Base-by-base conservation (phyloP, 2,113 vertebrate genomes). In the Heterotis niloticus region DNA sequence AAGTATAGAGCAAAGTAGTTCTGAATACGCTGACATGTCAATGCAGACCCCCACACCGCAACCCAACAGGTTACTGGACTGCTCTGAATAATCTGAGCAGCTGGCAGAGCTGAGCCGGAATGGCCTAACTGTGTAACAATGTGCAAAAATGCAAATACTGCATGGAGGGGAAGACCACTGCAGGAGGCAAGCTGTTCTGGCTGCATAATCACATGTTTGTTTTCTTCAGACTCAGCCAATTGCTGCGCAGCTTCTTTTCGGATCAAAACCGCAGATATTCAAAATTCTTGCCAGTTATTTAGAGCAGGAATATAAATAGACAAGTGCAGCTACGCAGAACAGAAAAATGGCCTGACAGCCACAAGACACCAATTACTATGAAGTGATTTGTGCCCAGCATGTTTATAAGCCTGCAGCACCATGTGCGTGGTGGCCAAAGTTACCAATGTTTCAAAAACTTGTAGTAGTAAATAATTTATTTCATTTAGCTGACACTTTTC, bases 61-160 rank as follows among this genome's bases (percentile, higher is more conserved):
- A 23, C 34, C 11, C 57, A 69, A 56, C 16, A 20, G 74, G 65
- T 51, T 52, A 73, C 69, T 75, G 44, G 69, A 76, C 73, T 76
- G 74, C 73, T 80, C 68, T 60, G 72, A 52, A 70, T 80, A 12
- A 64, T 69, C 26, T 76, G 28, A 52, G 67, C 75, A 77, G 80
- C 80, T 81, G 75, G 20, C 51, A 69, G 5, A 57, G 24, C 56
- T 17, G 52, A 65, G n/a, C 75, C 29, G 51, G 54, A 64, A 75
- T 71, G 80, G 77, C 65, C 74, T 69, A 34, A 65, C 75, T 72
- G 80, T 72, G 75, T 81, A 64, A 72, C 70, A 65, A 73, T 72
- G 80, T 72, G 75, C 77, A 64, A 72, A 62, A 65, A 73, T 71
- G 75, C 57, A 59, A 5, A 23, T 80, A 73, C 79, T 24, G 23